Conservation (phyloP, 2,888 invertebrate genomes). For the Brachyptera risi region DNA sequence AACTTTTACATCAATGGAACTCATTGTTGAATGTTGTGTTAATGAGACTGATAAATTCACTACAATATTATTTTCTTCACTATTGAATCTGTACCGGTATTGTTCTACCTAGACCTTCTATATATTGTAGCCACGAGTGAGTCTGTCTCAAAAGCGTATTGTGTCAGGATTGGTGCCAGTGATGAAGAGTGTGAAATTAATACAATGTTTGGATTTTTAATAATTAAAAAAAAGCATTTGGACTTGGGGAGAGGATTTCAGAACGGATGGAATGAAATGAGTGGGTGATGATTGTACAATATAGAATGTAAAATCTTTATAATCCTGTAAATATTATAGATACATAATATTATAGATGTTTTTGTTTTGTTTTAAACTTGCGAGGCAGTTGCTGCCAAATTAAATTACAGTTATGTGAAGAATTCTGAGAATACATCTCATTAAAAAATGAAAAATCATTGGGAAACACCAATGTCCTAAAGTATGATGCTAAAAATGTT, state of each 20-base stretch:
- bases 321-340: slow-evolving; percentile 16
- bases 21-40: not conserved
- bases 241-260: not conserved
- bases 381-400: slow-evolving; percentile 18
- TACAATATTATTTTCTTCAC: slow-evolving; percentile 1
- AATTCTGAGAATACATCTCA: slow-evolving; percentile 13
- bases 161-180: not conserved
- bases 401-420: slow-evolving; percentile 6
- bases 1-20: too few relatives aligned
- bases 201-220: not conserved
- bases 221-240: not conserved
- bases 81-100: too few relatives aligned
- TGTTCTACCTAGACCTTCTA: slow-evolving; percentile 6
- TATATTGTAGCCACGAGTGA: not conserved
- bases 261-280: not conserved
- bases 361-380: slow-evolving; percentile 14
- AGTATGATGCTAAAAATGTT: too few relatives aligned
- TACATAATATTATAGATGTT: slow-evolving; percentile 20
- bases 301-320: slow-evolving; percentile 14
- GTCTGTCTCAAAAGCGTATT: too few relatives aligned
- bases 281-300: not conserved
- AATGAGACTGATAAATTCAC: slow-evolving; percentile 19
- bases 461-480: not conserved
- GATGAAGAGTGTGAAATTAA: not conserved
- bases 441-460: not conserved